These are phyloP conservation scores for Oxycera nigricornis DNA, from an alignment of 2,888 invertebrate genomes.

Conservation along the genomic window DNA sequence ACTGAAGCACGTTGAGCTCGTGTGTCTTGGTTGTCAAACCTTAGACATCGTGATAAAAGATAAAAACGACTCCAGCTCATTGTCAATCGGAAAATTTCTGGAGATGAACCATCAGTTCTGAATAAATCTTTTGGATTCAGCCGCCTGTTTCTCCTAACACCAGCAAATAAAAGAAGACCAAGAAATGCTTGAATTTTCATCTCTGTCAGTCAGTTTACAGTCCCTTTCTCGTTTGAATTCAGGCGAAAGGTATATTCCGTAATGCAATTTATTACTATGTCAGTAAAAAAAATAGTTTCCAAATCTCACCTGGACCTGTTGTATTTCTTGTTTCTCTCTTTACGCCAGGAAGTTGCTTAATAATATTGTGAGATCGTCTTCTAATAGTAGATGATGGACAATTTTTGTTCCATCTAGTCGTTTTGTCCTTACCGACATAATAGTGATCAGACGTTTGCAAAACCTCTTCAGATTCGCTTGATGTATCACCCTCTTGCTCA, in stretches of 20 bases:
- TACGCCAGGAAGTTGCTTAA: background rate
- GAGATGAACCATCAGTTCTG: conserved; percentile 34
- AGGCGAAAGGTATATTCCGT: background rate
- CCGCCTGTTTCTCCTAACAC: conserved; percentile 43
- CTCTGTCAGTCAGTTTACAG: conserved; percentile 25
- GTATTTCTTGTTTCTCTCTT: background rate
- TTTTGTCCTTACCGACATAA: background rate
- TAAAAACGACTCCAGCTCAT: conserved; percentile 42
- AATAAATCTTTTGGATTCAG: conserved; percentile 43
- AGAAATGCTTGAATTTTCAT: conserved; percentile 42
- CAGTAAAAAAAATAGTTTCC: background rate
- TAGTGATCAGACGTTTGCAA: background rate
- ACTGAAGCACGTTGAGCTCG: conserved; percentile 19
- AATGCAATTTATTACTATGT: background rate
- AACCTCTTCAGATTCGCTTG: background rate
- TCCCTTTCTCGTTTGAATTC: background rate
- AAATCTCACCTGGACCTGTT: background rate
- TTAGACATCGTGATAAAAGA: conserved; percentile 42
- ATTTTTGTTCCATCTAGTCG: background rate
- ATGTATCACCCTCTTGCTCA: background rate
- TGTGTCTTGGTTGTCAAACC: background rate
- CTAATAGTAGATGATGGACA: background rate
- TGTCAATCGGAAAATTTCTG: conserved; percentile 36
- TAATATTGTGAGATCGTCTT: background rate
- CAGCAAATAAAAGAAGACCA: conserved; percentile 46